Base-by-base conservation (phyloP, 2,113 vertebrate genomes). In the Silurus glanis region DNA sequence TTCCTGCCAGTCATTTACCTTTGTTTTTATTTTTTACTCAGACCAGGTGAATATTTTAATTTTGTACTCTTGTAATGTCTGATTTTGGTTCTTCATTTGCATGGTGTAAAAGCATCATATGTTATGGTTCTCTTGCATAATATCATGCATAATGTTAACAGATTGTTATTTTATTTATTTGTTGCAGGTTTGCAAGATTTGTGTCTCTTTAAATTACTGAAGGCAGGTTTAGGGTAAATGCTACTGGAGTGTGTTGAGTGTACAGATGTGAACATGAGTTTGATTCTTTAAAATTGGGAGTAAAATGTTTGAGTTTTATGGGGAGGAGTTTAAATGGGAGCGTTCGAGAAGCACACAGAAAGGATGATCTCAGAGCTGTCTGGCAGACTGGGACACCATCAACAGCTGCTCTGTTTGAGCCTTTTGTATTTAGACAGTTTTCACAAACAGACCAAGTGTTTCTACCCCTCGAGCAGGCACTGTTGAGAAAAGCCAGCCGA, bases 331-430 rank as follows among this genome's bases (percentile, higher is more conserved):
- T 76, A 21, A 69, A 66, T 69, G 13, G 58, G 17, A 59, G 17
- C 55, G 58, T 76, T 75, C 76, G 58, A 76, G 58, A 79, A 80
- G 23, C 19, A 78, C 4, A 47, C 37, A 81, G 9, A 69, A 83
- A 53, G 28, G 74, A 79, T 83, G 19, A 85, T 28, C 21, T 58
- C 59, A 71, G 79, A 74, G 19, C 66, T 85, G 79, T 66, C 64
- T 45, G 69, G 86, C 85, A 85, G 79, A 37, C 64, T 69, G 45
- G 56, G 67, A 84, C 21, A 25, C 55, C 64, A 82, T 82, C 76
- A 69, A 23, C 74, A 83, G 66, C 76, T 59, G 56, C 53, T 78
- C 79, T 84, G 9, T 75, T 82, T 71, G 51, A 76, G 83, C 10
- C 74, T 86, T 12, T 66, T 53, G 12, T 62, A 79, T 66, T 85